phyloP scores from a whole-genome alignment of 2,113 vertebrate species.

The Tonatia bakeri region DNA sequence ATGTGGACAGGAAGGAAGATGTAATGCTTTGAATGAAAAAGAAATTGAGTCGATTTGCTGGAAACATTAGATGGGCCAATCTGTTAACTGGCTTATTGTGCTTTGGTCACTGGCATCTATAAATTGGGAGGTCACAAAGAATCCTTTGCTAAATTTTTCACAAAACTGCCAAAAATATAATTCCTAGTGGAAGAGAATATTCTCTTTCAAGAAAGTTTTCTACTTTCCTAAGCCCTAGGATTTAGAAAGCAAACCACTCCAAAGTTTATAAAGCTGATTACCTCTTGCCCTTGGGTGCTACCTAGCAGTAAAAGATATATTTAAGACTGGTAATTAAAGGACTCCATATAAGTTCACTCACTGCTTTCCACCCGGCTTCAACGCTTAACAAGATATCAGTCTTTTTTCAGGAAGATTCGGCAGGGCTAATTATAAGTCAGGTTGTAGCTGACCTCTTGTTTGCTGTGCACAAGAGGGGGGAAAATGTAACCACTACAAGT shows the following conservation, averaged over 20 bases:
- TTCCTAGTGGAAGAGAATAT: constrained; percentile 48
- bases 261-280: constrained; percentile 70
- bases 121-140: constrained; percentile 53
- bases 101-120: neutral
- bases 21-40: constrained; percentile 2
- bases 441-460: constrained; percentile 49
- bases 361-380: constrained; percentile 54
- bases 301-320: constrained; percentile 65
- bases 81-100: neutral
- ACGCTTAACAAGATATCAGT: constrained; percentile 33
- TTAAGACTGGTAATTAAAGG: constrained; percentile 61
- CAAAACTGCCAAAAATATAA: constrained; percentile 66
- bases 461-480: neutral
- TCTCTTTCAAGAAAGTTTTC: constrained; percentile 58
- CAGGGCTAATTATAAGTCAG: constrained; percentile 41
- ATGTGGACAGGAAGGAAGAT: neutral
- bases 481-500: neutral
- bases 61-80: neutral
- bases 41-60: neutral
- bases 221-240: constrained; percentile 50
- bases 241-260: constrained; percentile 62
- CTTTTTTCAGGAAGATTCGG: constrained; percentile 53
- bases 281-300: constrained; percentile 72
- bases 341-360: constrained; percentile 56
- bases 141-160: constrained; percentile 60